These are phyloP conservation scores for Bibio marci DNA, from an alignment of 2,888 invertebrate species.

Conservation along the genomic window DNA sequence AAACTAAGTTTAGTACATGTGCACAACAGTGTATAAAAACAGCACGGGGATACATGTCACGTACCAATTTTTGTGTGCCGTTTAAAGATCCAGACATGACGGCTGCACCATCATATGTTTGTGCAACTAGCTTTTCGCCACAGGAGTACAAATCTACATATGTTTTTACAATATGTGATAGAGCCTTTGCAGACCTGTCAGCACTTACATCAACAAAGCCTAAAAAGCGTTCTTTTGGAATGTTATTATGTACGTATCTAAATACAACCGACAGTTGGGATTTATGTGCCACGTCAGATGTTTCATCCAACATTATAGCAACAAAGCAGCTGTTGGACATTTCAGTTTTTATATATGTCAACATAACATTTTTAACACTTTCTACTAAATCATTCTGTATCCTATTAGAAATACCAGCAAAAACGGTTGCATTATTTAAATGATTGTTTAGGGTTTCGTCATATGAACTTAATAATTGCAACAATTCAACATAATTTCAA, in stretches of 20 bases:
- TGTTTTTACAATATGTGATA: too few relatives aligned
- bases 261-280: slow-evolving; percentile 16
- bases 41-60: slow-evolving; percentile 13
- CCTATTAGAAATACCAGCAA: too few relatives aligned
- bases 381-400: too few relatives aligned
- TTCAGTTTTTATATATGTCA: slow-evolving; percentile 12
- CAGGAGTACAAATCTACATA: too few relatives aligned
- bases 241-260: slow-evolving; percentile 11
- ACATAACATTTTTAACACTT: too few relatives aligned
- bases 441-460: too few relatives aligned
- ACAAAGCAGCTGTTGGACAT: slow-evolving; percentile 12
- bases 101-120: slow-evolving; percentile 18
- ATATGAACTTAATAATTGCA: too few relatives aligned
- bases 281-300: slow-evolving; percentile 13
- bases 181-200: too few relatives aligned
- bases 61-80: slow-evolving; percentile 17
- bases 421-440: too few relatives aligned
- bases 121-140: slow-evolving; percentile 8
- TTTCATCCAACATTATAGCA: slow-evolving; percentile 17
- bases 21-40: slow-evolving; percentile 13
- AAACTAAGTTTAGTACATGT: slow-evolving; percentile 13
- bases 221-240: too few relatives aligned
- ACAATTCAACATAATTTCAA: too few relatives aligned
- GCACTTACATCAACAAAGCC: too few relatives aligned
- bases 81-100: slow-evolving; percentile 15